A percentile compares a stretch with the other conserved stretches of the same genome.
phyloP scores from a whole-genome alignment of 2,113 vertebrate genomes.

The Paratilapia polleni region DNA sequence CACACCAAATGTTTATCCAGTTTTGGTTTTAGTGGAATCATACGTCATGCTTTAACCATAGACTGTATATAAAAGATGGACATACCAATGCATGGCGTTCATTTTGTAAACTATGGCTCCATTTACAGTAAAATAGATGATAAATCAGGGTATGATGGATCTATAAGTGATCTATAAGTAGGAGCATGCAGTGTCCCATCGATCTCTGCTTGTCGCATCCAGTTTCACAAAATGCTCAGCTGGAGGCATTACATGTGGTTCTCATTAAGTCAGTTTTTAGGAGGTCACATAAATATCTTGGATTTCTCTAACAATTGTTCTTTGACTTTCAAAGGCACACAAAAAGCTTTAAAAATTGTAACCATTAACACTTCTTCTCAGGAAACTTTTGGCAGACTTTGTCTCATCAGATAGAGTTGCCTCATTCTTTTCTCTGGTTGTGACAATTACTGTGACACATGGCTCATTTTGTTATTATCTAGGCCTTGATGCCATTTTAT shows the following conservation, averaged over 20 bases:
- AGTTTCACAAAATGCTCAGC: background rate
- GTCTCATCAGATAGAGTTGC: background rate
- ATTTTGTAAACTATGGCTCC: background rate
- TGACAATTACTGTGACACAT: too few species aligned
- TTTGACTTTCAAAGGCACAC: background rate
- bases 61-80: rapidly evolving
- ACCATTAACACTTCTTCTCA: background rate
- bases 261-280: rapidly evolving
- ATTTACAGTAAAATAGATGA: background rate
- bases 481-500: too few species aligned
- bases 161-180: too few species aligned
- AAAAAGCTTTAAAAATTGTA: background rate
- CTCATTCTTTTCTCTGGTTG: background rate
- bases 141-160: background rate
- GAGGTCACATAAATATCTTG: background rate
- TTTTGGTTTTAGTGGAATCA: background rate
- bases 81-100: background rate
- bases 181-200: background rate
- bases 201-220: background rate
- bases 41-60: background rate
- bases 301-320: background rate
- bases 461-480: too few species aligned
- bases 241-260: too few species aligned
- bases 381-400: background rate
- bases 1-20: constrained; percentile 21